Base-by-base conservation (phyloP, 1,140 invertebrate species). In the Drosophila pallidifrons region DNA sequence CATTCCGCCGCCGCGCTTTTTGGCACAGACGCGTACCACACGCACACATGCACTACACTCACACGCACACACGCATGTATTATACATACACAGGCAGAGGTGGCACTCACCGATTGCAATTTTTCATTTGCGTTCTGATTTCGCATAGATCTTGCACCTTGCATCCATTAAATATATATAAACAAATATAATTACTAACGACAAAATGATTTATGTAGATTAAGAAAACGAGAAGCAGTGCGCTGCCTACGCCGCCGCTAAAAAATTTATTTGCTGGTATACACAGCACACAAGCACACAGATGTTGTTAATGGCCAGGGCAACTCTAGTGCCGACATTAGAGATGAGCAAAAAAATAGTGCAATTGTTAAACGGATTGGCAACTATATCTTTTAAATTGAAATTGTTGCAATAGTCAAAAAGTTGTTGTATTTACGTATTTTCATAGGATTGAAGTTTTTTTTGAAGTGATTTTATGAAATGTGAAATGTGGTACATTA, bases 251-350 rank as follows among this genome's bases (percentile, higher is more conserved):
- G 20, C 55, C 69, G 74, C 61, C 74, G 74, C 69, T 72, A 60
- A 66, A 74, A 77, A 73, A 66, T 75, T 75, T 75, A 75, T 65
- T 77, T 67, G 69, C 55, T 72, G 63, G 74, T 76, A 77, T 77
- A 77, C 69, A 77, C 69, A 77, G 49, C 74, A 72, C 74, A 67
- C 69, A 75, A 54, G 52, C 57, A 72, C 69, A 61, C 69, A 76
- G 45, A 76, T 72, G 69, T 73, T 67, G 55, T 63, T 70, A 63
- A 55, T 64, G 11, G 68, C 68, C 46, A 69, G 15, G 68, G 68
- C 68, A 70, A 70, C 68, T 55, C 68, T 70, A 70, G 59, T 15
- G 68, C 51, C 68, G 68, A 70, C 67, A 52, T 15, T 70, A 70
- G 68, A 55, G 68, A 30, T 64, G 68, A 38, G 38, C 51, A 46